These are phyloP conservation scores for Lucilia cuprina DNA, from an alignment of 1,140 invertebrate genomes.

Conservation along the genomic window DNA sequence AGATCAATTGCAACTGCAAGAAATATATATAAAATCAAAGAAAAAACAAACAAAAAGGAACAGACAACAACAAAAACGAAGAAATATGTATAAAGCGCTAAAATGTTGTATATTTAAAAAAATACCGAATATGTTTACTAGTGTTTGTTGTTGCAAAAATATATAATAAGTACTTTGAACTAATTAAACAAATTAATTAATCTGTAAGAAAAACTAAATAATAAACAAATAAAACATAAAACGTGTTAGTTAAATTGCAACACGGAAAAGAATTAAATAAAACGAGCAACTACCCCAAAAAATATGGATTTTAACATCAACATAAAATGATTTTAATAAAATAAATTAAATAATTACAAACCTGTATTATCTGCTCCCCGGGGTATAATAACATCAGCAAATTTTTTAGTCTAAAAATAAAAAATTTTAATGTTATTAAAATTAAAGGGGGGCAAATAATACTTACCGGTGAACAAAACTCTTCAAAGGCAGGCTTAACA, in stretches of 20 bases:
- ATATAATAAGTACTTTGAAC: not conserved
- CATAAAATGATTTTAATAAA: not conserved
- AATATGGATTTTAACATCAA: conserved; percentile 3
- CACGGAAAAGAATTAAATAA: conserved; percentile 18
- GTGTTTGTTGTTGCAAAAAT: not conserved
- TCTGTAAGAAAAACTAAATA: not conserved
- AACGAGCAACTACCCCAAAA: conserved; percentile 31
- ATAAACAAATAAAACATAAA: conserved; percentile 1
- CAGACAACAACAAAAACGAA: conserved; percentile 41
- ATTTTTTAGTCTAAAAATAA: conserved; percentile 91
- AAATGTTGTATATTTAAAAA: not conserved
- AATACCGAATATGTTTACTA: not conserved
- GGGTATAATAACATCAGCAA: conserved; percentile 99
- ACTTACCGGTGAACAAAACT: conserved; percentile 96
- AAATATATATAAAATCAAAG: conserved; percentile 57
- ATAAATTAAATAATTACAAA: conserved; percentile 64
- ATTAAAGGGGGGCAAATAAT: too few relatives aligned
- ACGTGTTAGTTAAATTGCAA: conserved; percentile 13
- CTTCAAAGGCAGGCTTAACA: conserved; percentile 98
- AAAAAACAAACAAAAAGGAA: conserved; percentile 61
- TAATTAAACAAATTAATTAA: not conserved
- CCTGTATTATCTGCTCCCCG: conserved; percentile 95
- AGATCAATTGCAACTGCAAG: conserved; percentile 98
- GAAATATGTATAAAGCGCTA: conserved; percentile 38
- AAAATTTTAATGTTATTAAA: not conserved